Evolutionary conservation across 2,888 invertebrate genomes (phyloP), one percentile per base, ranked within the genome.

Genomic region (Dexiosoma caninum): DNA sequence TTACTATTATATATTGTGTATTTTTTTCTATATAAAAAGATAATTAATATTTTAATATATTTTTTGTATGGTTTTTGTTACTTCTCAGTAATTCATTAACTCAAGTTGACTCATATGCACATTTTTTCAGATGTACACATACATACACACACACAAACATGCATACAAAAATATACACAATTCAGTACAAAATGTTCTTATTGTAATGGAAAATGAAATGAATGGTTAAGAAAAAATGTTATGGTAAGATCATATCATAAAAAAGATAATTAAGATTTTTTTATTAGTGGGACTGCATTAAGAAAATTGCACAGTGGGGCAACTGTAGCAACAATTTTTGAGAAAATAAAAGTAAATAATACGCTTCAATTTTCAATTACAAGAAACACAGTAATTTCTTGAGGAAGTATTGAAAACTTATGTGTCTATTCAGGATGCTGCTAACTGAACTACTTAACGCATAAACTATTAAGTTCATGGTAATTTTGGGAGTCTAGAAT

Each of bases 81-180:
- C 30, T 27, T 37, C 49, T 75, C 49, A 23, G 75, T 16, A 37
- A 57, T 75, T 69, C 66, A 69, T 79, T 64, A 75, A 69, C 51
- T 74, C 42, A 42, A 64, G 64, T 69, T 64, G 42, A 69, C 62
- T 59, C 59, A 64, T 44, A 32, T 35, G 27, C n/a, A 35, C 42
- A 49, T 16, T n/a, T 2, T 10, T 10, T 49, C 23, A 70, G 19
- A 23, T 55, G 12, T 7, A 57, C 30, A 44, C 57, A 59, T 16
- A 32, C 16, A 46, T 19, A 44, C 49, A 51, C 12, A 21, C 16
- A 46, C 2, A 6, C n/a, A n/a, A n/a, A n/a, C 5, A 21, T 12
- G 9, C n/a, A 49, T 19, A n/a, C n/a, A n/a, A n/a, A n/a, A n/a
- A n/a, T n/a, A n/a, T n/a, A 14, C 42, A 57, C 69, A 62, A 62